Evolutionary conservation across 2,113 vertebrate genomes (phyloP).

Genomic region (Sakesphorus luctuosus): DNA sequence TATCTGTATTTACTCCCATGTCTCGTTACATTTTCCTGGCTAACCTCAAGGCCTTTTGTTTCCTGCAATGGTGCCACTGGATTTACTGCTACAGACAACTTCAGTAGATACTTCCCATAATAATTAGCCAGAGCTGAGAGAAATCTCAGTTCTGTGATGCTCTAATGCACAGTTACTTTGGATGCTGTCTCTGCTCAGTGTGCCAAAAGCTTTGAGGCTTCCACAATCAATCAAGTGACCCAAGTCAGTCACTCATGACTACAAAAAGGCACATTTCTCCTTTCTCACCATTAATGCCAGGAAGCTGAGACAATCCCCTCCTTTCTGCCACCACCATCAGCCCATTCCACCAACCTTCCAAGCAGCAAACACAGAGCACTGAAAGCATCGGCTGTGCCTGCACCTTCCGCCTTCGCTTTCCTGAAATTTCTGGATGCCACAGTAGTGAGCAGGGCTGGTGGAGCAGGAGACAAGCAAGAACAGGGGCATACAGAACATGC

Average conservation of each 20-base stretch:
- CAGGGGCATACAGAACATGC: accelerated
- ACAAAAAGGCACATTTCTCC: conserved; percentile 52
- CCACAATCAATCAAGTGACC: conserved; percentile 61
- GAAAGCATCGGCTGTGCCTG: not conserved
- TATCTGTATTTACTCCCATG: not conserved
- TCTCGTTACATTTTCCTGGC: conserved; percentile 1
- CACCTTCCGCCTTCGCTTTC: not conserved
- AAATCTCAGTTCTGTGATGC: not conserved
- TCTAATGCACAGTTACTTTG: conserved; percentile 28
- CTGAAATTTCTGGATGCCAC: not conserved
- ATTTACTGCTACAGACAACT: conserved; percentile 55
- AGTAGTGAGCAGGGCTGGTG: not conserved
- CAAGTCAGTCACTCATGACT: conserved; percentile 28
- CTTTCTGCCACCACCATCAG: not conserved
- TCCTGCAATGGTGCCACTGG: not conserved
- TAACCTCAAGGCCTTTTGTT: conserved; percentile 7
- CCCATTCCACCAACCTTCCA: not conserved
- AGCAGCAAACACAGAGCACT: not conserved
- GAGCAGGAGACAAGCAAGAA: not conserved
- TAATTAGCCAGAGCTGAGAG: conserved; percentile 26
- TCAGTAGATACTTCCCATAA: conserved; percentile 36
- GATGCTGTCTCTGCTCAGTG: not conserved
- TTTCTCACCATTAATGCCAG: conserved; percentile 42
- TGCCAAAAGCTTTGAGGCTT: conserved; percentile 54
- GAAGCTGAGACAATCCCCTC: not conserved